phyloP scores from a whole-genome alignment of 1,140 invertebrate species.

The Drosophila obscura region DNA sequence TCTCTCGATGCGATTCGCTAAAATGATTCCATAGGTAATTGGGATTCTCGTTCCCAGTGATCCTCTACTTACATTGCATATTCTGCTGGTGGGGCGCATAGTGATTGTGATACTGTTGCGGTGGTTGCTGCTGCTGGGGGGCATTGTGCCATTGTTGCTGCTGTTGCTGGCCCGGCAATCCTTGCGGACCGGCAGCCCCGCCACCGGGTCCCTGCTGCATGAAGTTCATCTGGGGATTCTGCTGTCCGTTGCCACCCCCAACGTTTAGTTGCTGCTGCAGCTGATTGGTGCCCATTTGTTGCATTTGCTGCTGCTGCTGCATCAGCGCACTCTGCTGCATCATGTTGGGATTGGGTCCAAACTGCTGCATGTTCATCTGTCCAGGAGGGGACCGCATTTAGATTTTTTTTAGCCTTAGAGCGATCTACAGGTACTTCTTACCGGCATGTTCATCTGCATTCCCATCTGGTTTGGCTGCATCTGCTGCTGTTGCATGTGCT shows the following conservation, averaged over 20 bases:
- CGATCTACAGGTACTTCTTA: constrained; percentile 17
- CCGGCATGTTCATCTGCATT: constrained; percentile 82
- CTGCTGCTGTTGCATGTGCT: constrained; percentile 74
- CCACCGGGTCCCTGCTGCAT: constrained; percentile 67
- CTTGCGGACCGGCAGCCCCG: constrained; percentile 58
- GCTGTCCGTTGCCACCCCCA: constrained; percentile 68
- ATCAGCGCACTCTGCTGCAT: constrained; percentile 72
- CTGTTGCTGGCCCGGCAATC: constrained; percentile 60
- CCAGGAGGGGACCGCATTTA: background rate
- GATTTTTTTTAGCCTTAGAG: background rate
- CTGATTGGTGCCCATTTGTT: constrained; percentile 69
- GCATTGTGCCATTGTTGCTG: constrained; percentile 71
- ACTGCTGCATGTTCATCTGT: constrained; percentile 79
- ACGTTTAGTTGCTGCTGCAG: constrained; percentile 74
- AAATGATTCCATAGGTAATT: constrained; percentile 19
- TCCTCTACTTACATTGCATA: constrained; percentile 60
- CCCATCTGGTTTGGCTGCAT: constrained; percentile 71
- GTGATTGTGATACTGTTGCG: constrained; percentile 71
- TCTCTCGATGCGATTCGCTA: constrained; percentile 88
- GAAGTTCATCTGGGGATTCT: constrained; percentile 76
- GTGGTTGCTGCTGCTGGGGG: constrained; percentile 74
- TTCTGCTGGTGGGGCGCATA: constrained; percentile 67
- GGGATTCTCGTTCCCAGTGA: too few relatives aligned
- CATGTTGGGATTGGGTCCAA: constrained; percentile 73
- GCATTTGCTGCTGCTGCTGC: constrained; percentile 75